phyloP scores from a whole-genome alignment of 2,113 vertebrate species.

The Eulemur rufifrons region DNA sequence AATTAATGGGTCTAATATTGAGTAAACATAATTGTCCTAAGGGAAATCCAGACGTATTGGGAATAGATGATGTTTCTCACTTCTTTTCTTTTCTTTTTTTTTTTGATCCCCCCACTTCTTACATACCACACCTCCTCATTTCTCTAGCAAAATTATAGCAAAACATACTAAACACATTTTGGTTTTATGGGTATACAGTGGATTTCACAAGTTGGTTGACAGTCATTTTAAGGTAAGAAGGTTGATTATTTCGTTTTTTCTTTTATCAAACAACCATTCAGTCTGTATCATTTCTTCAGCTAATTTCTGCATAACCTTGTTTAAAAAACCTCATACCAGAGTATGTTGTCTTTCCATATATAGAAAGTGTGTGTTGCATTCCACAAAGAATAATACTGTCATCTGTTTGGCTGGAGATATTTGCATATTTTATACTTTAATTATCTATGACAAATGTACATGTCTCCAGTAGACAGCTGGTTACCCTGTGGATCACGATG shows the following conservation, averaged over 20 bases:
- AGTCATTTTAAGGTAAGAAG: background rate
- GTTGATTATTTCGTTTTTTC: background rate
- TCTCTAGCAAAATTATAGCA: background rate
- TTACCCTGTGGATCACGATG: background rate
- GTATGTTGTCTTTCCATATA: background rate
- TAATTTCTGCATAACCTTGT: background rate
- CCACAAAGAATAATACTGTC: background rate
- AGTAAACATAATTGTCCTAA: background rate
- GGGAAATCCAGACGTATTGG: background rate
- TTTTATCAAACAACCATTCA: background rate
- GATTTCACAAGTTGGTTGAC: background rate
- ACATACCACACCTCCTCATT: background rate
- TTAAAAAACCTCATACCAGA: background rate
- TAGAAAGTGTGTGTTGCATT: background rate
- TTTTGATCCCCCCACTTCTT: background rate
- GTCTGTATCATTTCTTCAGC: background rate
- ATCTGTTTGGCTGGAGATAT: slow-evolving; percentile 9
- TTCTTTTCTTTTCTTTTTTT: background rate
- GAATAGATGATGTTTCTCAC: background rate
- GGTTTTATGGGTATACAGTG: background rate
- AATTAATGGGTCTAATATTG: background rate
- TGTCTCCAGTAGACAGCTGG: background rate
- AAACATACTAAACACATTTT: background rate
- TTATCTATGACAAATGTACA: background rate
- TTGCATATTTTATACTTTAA: background rate